Conservation (phyloP, 1,140 invertebrate genomes). For the Drosophila seguyi region DNA sequence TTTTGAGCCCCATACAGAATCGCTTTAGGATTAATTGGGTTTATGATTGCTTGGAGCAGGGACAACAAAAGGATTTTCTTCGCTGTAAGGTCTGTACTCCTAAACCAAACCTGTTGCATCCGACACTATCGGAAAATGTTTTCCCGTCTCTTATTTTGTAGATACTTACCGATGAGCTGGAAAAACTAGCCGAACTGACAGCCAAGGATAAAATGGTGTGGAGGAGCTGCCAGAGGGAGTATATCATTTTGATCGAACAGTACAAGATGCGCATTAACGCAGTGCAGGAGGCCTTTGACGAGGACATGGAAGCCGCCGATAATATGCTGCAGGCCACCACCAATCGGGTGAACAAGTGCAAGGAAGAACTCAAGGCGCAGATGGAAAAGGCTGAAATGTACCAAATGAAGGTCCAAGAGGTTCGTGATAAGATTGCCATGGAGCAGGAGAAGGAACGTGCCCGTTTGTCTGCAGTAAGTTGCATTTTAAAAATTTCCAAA, state of each 20-base stretch:
- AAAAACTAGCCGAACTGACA: not conserved
- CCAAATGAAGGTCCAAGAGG: conserved; percentile 31
- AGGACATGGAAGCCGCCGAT: conserved; percentile 21
- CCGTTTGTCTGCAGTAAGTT: conserved; percentile 11
- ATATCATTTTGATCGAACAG: not conserved
- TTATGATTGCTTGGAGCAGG: conserved; percentile 41
- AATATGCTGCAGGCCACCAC: conserved; percentile 18
- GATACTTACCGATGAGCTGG: conserved; percentile 31
- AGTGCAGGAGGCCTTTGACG: conserved; percentile 36
- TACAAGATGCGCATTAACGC: conserved; percentile 30
- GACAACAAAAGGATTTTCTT: conserved; percentile 4
- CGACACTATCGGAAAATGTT: not conserved
- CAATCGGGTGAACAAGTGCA: conserved; percentile 35
- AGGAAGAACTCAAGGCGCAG: conserved; percentile 38
- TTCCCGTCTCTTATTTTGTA: not conserved
- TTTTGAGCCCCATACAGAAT: conserved; percentile 43
- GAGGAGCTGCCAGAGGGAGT: conserved; percentile 1
- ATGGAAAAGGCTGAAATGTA: conserved; percentile 35
- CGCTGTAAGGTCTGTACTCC: conserved; percentile 22
- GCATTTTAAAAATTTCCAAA: no score
- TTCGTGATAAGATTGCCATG: conserved; percentile 5
- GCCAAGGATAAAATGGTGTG: conserved; percentile 14
- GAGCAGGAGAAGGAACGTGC: conserved; percentile 3
- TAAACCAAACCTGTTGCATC: not conserved
- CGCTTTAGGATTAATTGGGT: conserved; percentile 55